phyloP scores from a whole-genome alignment of 2,797 vertebrate species.

The Paguma larvata region DNA sequence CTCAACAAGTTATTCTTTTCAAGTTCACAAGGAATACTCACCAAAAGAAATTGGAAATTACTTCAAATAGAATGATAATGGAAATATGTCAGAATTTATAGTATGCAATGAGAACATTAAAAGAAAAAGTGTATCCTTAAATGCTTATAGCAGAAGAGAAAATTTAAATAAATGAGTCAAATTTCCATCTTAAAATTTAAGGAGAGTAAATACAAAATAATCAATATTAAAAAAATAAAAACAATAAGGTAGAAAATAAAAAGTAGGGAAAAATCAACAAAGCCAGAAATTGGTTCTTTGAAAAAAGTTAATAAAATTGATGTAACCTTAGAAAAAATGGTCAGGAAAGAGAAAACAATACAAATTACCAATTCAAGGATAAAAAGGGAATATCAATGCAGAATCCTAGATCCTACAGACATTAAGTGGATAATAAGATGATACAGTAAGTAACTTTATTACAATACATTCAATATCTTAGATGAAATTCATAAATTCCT shows the following conservation, averaged over 20 bases:
- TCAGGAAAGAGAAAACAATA: constrained; percentile 10
- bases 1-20: neutral
- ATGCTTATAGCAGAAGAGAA: neutral
- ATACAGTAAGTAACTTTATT: neutral
- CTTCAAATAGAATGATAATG: neutral
- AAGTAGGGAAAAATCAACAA: neutral
- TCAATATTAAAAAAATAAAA: neutral
- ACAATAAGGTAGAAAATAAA: neutral
- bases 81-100: neutral
- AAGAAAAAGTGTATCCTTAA: neutral
- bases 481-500: constrained; percentile 2
- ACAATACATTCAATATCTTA: neutral
- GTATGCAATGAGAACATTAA: neutral
- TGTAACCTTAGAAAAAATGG: neutral
- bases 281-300: neutral
- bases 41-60: neutral
- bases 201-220: neutral
- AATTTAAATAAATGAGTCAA: neutral
- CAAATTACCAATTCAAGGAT: neutral
- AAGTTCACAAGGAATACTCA: neutral
- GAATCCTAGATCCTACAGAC: neutral
- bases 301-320: neutral
- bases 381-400: neutral
- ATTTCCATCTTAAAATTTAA: neutral
- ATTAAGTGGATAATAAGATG: neutral